Evolutionary conservation across 2,888 invertebrate species (phyloP).

Genomic region (Keiferia lycopersicella): DNA sequence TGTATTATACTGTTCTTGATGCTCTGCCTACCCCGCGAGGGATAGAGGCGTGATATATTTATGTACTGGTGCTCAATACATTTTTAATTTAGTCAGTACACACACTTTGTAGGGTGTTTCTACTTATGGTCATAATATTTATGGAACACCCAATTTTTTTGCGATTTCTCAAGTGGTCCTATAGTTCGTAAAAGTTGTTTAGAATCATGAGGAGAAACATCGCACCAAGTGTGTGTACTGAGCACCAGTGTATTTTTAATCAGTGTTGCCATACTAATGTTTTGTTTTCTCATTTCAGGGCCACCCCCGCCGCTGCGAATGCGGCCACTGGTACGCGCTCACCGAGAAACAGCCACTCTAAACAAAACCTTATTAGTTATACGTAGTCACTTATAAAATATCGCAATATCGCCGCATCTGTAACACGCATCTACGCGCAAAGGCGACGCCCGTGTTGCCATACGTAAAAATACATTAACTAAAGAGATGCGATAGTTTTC

Average conservation of each 20-base stretch:
- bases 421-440: conserved; percentile 44
- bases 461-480: conserved; percentile 40
- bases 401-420: conserved; percentile 58
- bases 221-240: too few relatives aligned
- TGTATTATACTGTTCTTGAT: too few relatives aligned
- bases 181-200: too few relatives aligned
- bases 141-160: too few relatives aligned
- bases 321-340: conserved; percentile 98
- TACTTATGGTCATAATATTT: too few relatives aligned
- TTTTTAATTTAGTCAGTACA: too few relatives aligned
- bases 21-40: too few relatives aligned
- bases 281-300: conserved; percentile 78
- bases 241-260: background rate
- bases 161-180: too few relatives aligned
- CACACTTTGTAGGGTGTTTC: too few relatives aligned
- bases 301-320: conserved; percentile 94
- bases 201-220: too few relatives aligned
- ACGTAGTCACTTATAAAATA: conserved; percentile 59
- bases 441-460: conserved; percentile 49
- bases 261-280: conserved; percentile 6
- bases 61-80: too few relatives aligned
- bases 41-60: too few relatives aligned
- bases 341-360: conserved; percentile 88
- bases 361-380: conserved; percentile 67
- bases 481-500: conserved; percentile 54